phyloP scores from a whole-genome alignment of 1,140 invertebrate species.

The Drosophila murphyi region DNA sequence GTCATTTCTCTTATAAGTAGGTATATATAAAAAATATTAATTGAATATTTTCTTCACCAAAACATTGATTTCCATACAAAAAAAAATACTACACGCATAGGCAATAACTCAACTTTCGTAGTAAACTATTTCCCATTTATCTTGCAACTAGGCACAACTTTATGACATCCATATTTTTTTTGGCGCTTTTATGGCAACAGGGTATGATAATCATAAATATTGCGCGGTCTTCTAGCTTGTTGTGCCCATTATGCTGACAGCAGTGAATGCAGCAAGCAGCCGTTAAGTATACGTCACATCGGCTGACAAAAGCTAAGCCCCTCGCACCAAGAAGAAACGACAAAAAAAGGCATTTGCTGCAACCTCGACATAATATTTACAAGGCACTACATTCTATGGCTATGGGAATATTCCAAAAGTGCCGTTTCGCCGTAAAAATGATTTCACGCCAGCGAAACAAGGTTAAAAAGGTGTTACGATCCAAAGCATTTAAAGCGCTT shows the following conservation, averaged over 20 bases:
- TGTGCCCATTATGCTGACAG: constrained; percentile 50
- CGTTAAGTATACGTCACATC: constrained; percentile 68
- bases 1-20: too few relatives aligned
- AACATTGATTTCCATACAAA: background rate
- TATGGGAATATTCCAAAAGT: constrained; percentile 62
- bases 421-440: constrained; percentile 63
- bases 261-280: constrained; percentile 41
- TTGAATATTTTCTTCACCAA: background rate
- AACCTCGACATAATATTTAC: constrained; percentile 67
- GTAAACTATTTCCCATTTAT: background rate
- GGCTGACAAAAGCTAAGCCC: constrained; percentile 58
- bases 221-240: constrained; percentile 50
- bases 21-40: too few relatives aligned
- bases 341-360: constrained; percentile 33
- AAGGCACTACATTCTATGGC: constrained; percentile 59
- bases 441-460: constrained; percentile 73
- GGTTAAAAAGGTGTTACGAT: constrained; percentile 72
- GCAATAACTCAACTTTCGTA: background rate
- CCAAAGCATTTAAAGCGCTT: constrained; percentile 52
- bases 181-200: constrained; percentile 20
- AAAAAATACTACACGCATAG: background rate
- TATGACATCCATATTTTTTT: background rate
- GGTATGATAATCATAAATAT: constrained; percentile 77
- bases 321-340: background rate
- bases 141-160: background rate